A percentile compares a stretch with the other conserved stretches of the same genome.
These are phyloP conservation scores for Trachops cirrhosus DNA, from an alignment of 2,797 vertebrate species.

Conservation along the genomic window DNA sequence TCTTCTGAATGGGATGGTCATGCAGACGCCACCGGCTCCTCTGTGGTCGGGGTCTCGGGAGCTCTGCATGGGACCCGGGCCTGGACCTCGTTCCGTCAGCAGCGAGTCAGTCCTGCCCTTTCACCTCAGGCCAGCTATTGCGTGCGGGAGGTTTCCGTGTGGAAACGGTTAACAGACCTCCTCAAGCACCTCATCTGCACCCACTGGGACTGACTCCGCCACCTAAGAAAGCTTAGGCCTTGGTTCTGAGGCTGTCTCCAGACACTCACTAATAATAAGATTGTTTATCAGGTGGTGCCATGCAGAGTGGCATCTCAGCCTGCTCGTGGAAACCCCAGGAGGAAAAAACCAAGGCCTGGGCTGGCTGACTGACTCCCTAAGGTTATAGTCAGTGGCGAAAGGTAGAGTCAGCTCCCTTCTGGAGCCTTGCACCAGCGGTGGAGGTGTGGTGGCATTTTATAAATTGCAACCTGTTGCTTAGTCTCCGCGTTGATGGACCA, in stretches of 20 bases:
- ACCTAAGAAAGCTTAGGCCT: neutral
- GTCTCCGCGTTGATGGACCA: neutral
- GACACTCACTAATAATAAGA: conserved; percentile 37
- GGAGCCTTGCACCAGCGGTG: neutral
- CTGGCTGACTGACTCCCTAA: conserved; percentile 49
- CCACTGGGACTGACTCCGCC: neutral
- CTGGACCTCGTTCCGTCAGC: neutral
- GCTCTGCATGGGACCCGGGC: neutral
- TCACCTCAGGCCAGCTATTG: neutral
- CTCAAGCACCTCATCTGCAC: neutral
- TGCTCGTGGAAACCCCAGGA: conserved; percentile 23
- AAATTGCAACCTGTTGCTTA: neutral
- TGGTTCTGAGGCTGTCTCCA: conserved; percentile 50
- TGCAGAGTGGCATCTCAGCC: neutral
- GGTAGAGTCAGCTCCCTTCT: neutral
- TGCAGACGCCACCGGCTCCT: neutral
- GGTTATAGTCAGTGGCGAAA: neutral
- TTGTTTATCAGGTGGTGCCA: conserved; percentile 61
- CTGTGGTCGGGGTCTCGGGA: neutral
- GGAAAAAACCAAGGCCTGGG: neutral
- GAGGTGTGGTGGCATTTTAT: neutral
- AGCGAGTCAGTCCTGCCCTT: neutral
- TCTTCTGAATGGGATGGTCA: neutral
- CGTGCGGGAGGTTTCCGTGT: neutral
- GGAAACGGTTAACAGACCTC: conserved; percentile 37